Percentiles rank a stretch among this genome's conserved stretches.
phyloP scores from a whole-genome alignment of 2,888 invertebrate species.

The Drosophila aldrichi region DNA sequence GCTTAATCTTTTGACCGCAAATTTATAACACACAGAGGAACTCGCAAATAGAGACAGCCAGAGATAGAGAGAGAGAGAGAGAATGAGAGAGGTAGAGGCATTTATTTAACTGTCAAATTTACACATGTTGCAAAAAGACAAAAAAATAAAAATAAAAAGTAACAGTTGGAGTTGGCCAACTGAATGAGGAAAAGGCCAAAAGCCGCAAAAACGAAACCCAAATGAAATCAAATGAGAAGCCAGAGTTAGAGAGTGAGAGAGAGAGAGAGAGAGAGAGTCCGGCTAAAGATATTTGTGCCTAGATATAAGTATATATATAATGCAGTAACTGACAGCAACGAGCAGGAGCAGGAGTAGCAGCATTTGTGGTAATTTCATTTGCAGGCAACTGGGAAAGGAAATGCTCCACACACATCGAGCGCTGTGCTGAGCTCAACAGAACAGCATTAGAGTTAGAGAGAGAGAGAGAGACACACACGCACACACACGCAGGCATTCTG shows the following conservation, averaged over 20 bases:
- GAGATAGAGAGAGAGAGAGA: background rate
- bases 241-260: background rate
- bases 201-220: conserved; percentile 62
- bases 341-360: conserved; percentile 30
- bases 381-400: conserved; percentile 47
- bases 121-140: conserved; percentile 63
- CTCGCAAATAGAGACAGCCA: conserved; percentile 14
- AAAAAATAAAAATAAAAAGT: no score
- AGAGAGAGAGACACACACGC: no score
- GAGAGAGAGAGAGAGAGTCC: background rate
- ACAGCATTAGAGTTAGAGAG: background rate
- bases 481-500: no score
- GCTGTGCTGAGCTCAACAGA: background rate
- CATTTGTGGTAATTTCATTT: conserved; percentile 67
- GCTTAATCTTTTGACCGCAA: conserved; percentile 78
- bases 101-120: conserved; percentile 76
- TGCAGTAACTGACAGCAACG: conserved; percentile 17
- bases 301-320: conserved; percentile 9
- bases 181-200: conserved; percentile 41
- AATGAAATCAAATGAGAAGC: conserved; percentile 76
- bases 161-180: conserved; percentile 9
- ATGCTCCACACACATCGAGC: conserved; percentile 29
- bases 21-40: conserved; percentile 57
- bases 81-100: conserved; percentile 21
- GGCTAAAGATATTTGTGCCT: conserved; percentile 25